Base-by-base conservation (phyloP, 1,140 invertebrate genomes). In the Aphelenchoides avenae region DNA sequence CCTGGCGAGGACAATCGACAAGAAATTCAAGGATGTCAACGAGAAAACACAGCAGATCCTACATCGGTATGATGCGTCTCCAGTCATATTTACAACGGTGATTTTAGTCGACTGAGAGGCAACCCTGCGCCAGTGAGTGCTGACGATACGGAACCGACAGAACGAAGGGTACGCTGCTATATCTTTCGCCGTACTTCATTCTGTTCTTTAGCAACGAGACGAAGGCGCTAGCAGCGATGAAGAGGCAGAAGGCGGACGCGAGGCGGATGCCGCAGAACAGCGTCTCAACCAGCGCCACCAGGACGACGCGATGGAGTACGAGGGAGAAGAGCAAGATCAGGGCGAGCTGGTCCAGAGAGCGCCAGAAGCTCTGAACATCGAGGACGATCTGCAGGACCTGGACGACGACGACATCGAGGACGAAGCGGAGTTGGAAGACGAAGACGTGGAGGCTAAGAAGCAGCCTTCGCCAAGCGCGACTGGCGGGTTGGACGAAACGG, bases 231-330 rank as follows among this genome's bases (percentile, higher is more conserved):
- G 78, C 29, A 68, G 61, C 18, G 56, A 71, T 22, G 70, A 68
- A 22, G 62, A 73, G 29, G 69, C 59, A 4, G 79, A 79, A 6
- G 75, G 76, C 50, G 79, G 76, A 3, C 77, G 79, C 20, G 78
- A 79, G 27, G 78, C 78, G 3, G 73, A 70, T 34, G 66, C 74
- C 13, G 31, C 60, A 29, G 71, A 74, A 53, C 58, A 37, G 22
- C 37, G 71, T 7, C 55, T 77, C 22, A 64, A 74, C 36, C 30
- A 50, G 42, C 60, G 73, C 27, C 74, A 77, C 57, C 67, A 71
- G 13, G 76, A 72, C 27, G 79, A 82, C 52, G 82, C 83, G 64
- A 82, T 86, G 52, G 87, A 87, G 40, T 85, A 84, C 18, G 87
- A 88, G 20, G 75, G 77, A 20, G 67, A 74, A 34, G 59, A 87